phyloP scores from a whole-genome alignment of 2,888 invertebrate genomes.

The Eupelmus urozonus region DNA sequence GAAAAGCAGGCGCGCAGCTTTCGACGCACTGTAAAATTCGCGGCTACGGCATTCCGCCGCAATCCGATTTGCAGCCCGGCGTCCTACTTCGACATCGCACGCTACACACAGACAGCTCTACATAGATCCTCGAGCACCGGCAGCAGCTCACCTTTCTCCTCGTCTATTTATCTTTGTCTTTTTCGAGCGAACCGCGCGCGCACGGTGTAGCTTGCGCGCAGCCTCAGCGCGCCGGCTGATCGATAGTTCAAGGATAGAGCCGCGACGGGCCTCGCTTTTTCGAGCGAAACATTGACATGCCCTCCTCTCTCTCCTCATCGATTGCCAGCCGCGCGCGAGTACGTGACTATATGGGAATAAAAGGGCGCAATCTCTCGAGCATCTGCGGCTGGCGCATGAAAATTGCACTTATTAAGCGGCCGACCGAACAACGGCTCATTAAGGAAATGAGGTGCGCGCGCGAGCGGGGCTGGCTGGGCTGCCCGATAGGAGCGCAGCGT shows the following conservation, averaged over 20 bases:
- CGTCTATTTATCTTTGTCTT: conserved; percentile 25
- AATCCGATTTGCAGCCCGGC: too few relatives aligned
- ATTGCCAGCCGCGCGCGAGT: conserved; percentile 12
- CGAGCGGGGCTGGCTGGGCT: neutral
- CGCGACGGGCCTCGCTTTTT: neutral
- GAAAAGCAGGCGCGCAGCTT: too few relatives aligned
- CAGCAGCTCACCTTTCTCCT: neutral
- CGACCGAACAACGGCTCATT: conserved; percentile 36
- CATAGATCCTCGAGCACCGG: too few relatives aligned
- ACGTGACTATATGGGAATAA: conserved; percentile 34
- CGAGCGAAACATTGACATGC: conserved; percentile 52
- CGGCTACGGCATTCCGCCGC: too few relatives aligned
- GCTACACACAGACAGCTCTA: too few relatives aligned
- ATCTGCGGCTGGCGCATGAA: conserved; percentile 25
- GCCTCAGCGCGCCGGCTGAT: conserved; percentile 39
- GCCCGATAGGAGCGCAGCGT: too few relatives aligned
- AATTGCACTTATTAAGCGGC: conserved; percentile 44
- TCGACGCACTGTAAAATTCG: too few relatives aligned
- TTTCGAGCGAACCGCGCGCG: conserved; percentile 40
- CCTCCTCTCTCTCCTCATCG: conserved; percentile 21
- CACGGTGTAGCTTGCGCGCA: neutral
- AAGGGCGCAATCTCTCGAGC: neutral
- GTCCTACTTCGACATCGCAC: too few relatives aligned
- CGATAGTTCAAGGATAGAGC: conserved; percentile 58
- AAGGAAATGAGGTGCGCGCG: conserved; percentile 8